phyloP scores from a whole-genome alignment of 2,113 vertebrate genomes.

The Pelecanus crispus region DNA sequence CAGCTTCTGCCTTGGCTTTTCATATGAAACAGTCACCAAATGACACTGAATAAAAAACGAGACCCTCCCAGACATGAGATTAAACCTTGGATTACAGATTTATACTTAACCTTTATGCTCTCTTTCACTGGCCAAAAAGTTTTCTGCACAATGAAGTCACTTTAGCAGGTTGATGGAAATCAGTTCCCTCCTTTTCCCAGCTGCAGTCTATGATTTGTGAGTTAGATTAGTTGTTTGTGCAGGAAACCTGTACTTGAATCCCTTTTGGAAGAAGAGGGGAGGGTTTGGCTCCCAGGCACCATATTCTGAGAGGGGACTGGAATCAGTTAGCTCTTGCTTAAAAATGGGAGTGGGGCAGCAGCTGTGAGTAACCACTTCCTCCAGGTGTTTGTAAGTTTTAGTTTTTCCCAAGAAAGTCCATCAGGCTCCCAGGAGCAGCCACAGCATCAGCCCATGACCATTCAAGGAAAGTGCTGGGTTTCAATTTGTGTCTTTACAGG shows the following conservation, averaged over 20 bases:
- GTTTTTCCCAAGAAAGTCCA: neutral
- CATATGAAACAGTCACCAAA: neutral
- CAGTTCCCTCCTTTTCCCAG: neutral
- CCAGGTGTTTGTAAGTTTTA: neutral
- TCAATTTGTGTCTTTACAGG: neutral
- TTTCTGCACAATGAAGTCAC: neutral
- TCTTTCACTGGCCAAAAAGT: neutral
- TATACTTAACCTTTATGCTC: neutral
- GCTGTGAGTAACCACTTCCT: neutral
- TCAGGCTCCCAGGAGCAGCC: neutral
- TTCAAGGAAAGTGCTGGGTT: neutral
- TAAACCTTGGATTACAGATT: neutral
- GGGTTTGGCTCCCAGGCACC: neutral
- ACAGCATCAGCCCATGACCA: neutral
- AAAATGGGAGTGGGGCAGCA: neutral
- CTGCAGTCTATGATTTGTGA: neutral
- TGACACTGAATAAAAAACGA: neutral
- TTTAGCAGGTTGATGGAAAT: neutral
- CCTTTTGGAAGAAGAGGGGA: neutral
- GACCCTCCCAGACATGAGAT: neutral
- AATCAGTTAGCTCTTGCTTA: neutral
- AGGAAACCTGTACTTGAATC: neutral
- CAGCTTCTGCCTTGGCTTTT: neutral
- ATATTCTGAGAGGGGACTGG: neutral
- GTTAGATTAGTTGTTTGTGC: neutral